Base-by-base conservation (phyloP, 2,888 invertebrate species). In the Philereme vetulata region DNA sequence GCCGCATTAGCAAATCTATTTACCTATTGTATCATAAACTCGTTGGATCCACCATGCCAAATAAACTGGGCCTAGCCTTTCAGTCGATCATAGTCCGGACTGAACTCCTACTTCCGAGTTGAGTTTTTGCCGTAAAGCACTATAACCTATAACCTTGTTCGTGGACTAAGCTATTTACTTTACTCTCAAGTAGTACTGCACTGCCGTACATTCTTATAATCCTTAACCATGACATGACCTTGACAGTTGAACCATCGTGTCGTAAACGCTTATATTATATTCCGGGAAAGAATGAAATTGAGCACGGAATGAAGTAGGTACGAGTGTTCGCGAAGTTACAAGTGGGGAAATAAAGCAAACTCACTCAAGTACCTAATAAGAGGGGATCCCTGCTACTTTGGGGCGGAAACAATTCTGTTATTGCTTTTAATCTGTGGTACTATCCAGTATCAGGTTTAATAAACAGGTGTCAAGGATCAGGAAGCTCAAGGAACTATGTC, bases 261-360 rank as follows among this genome's bases (percentile, higher is more conserved):
- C 53, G 61, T 62, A 62, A 63, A 64, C 47, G 55, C 60, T 60
- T 48, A 44, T 64, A 60, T 63, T 51, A 44, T 64, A 60, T 63
- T 51, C 51, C 44, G 44, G 33, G 56, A 57, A 65, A 57, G 52
- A 53, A 63, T 53, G 48, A 58, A 66, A 65, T 54, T 62, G 63
- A 56, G 52, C 32, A 57, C 46, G 56, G 54, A 59, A 60, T 65
- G 60, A 64, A 64, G 52, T 64, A 52, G 44, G n/a, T n/a, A n/a
- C n/a, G 49, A 50, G 60, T 46, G 46, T 52, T 55, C 55, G 48
- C 62, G 42, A 52, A 46, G 60, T 52, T 59, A 63, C 44, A 55
- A 45, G 43, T 35, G 49, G 36, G 51, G 47, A 48, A 52, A 60
- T 62, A 51, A 55, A 60, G 11, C 50, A 52, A 47, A 57, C 56